phyloP scores from a whole-genome alignment of 1,140 invertebrate genomes.

The Rhyzopertha dominica region DNA sequence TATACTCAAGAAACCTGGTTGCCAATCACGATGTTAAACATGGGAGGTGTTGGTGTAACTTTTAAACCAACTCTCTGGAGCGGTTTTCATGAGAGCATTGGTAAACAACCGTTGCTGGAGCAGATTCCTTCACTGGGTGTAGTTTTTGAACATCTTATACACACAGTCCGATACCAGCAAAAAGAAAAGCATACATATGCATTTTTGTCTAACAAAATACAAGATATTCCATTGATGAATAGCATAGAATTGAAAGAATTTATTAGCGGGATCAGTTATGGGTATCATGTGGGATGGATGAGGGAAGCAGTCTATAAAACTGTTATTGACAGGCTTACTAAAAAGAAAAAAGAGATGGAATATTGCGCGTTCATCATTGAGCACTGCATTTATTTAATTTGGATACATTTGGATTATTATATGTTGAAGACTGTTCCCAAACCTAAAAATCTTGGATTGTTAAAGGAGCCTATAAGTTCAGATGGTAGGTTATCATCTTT shows the following conservation, averaged over 20 bases:
- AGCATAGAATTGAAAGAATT: too few species aligned
- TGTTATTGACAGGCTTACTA: constrained; percentile 47
- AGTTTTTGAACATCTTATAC: constrained; percentile 52
- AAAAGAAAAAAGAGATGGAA: constrained; percentile 59
- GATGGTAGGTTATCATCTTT: constrained; percentile 35
- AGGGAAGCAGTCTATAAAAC: constrained; percentile 34
- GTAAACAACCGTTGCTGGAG: constrained; percentile 38
- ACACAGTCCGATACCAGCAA: constrained; percentile 51
- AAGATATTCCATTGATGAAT: constrained; percentile 46
- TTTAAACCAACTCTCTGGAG: constrained; percentile 46
- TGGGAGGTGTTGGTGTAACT: constrained; percentile 47
- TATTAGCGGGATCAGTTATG: too few species aligned
- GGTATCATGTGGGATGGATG: constrained; percentile 37
- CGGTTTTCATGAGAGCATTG: too few species aligned
- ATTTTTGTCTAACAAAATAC: constrained; percentile 42
- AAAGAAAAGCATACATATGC: constrained; percentile 49
- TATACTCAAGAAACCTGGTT: constrained; percentile 60
- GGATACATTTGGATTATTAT: constrained; percentile 76
- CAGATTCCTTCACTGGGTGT: constrained; percentile 45
- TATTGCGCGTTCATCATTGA: constrained; percentile 68
- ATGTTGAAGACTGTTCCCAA: constrained; percentile 56
- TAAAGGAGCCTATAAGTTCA: constrained; percentile 20
- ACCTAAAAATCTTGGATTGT: constrained; percentile 30
- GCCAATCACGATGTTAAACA: constrained; percentile 51
- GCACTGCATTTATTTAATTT: constrained; percentile 74